phyloP scores from a whole-genome alignment of 2,113 vertebrate species.

The Monopterus albus region DNA sequence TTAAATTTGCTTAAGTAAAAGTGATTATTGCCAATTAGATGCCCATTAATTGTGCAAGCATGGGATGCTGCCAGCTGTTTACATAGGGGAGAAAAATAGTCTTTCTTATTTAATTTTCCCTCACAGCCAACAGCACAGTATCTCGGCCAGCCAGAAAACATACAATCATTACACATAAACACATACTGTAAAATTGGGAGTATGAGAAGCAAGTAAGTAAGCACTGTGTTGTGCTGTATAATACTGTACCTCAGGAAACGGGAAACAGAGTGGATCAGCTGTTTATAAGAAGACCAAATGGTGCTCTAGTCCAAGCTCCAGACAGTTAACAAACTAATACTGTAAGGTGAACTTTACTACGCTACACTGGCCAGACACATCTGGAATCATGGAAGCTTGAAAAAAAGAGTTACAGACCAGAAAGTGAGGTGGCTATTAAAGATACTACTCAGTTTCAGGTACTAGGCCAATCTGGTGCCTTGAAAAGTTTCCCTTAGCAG shows the following conservation, averaged over 20 bases:
- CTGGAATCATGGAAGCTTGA: neutral
- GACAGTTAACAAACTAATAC: too few species aligned
- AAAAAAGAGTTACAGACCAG: neutral
- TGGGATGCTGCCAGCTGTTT: constrained; percentile 97
- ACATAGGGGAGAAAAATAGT: constrained; percentile 92
- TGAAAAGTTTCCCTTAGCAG: neutral
- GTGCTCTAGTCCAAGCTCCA: too few species aligned
- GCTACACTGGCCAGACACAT: neutral
- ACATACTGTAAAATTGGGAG: constrained; percentile 38
- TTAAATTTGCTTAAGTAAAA: constrained; percentile 94
- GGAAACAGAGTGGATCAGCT: too few species aligned
- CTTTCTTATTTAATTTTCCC: constrained; percentile 84
- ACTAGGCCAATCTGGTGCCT: neutral
- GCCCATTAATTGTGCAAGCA: constrained; percentile 98
- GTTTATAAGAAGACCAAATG: too few species aligned
- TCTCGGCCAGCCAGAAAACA: constrained; percentile 40
- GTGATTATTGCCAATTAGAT: constrained; percentile 99
- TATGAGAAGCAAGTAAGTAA: neutral
- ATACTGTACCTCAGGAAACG: too few species aligned
- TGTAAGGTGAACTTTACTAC: too few species aligned
- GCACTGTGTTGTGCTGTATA: neutral
- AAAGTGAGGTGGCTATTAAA: neutral
- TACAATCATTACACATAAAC: constrained; percentile 32
- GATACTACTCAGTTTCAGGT: neutral
- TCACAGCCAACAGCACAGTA: constrained; percentile 72